phyloP scores from a whole-genome alignment of 2,888 invertebrate species.

The Suillia variegata region DNA sequence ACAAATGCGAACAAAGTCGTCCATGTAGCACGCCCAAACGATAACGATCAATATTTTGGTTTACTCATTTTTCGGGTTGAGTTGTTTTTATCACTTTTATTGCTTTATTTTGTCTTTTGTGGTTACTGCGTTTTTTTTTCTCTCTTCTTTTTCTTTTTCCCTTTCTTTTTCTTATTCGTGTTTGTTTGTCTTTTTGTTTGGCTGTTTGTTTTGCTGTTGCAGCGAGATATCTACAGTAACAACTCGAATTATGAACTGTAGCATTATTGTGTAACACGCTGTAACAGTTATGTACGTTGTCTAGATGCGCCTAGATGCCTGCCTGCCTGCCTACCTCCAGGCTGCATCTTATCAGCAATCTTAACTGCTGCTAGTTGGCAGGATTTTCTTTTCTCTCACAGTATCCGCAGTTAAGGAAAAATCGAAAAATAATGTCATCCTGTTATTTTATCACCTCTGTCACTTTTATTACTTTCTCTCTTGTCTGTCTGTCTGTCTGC shows the following conservation, averaged over 20 bases:
- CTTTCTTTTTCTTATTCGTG: conserved; percentile 23
- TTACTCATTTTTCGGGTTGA: conserved; percentile 14
- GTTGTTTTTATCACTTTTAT: conserved; percentile 36
- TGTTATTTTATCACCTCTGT: conserved; percentile 55
- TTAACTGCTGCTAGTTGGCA: conserved; percentile 39
- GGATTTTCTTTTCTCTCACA: conserved; percentile 29
- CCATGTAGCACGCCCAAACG: conserved; percentile 11
- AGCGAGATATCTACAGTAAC: not conserved
- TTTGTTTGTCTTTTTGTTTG: conserved; percentile 23
- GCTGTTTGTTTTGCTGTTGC: conserved; percentile 3
- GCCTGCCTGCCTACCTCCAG: too few relatives aligned
- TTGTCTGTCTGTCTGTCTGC: conserved; percentile 22
- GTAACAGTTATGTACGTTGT: conserved; percentile 39
- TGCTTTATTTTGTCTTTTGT: conserved; percentile 49
- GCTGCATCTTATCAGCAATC: conserved; percentile 34
- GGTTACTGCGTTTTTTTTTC: conserved; percentile 9
- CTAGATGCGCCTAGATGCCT: conserved; percentile 31
- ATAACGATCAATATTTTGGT: conserved; percentile 23
- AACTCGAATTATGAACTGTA: conserved; percentile 40
- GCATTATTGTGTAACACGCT: conserved; percentile 45
- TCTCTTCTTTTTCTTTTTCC: conserved; percentile 7
- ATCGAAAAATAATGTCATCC: conserved; percentile 47
- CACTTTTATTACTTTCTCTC: conserved; percentile 45
- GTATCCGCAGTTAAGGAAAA: not conserved
- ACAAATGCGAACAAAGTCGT: too few relatives aligned